Evolutionary conservation across 2,888 invertebrate species (phyloP).

Genomic region (Ophioninae sp.): DNA sequence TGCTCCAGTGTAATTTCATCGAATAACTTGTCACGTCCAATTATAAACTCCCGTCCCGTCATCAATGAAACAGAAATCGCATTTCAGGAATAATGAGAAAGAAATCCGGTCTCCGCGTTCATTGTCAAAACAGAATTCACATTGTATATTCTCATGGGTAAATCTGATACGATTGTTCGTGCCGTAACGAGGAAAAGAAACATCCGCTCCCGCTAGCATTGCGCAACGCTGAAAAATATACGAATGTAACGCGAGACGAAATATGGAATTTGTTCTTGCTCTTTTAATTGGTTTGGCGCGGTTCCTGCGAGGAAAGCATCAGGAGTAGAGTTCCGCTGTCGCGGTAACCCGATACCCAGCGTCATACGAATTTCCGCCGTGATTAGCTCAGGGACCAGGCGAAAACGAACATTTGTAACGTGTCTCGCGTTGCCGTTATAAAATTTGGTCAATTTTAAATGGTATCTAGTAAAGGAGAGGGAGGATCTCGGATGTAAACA

Average conservation of each 20-base stretch:
- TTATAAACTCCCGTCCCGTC: too few relatives aligned
- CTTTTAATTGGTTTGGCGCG: too few relatives aligned
- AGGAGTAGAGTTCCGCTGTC: not conserved
- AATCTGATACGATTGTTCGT: too few relatives aligned
- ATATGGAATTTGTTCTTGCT: not conserved
- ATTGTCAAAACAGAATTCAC: too few relatives aligned
- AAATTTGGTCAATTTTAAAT: not conserved
- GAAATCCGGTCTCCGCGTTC: too few relatives aligned
- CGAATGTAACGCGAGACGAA: conserved; percentile 43
- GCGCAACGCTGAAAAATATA: conserved; percentile 27
- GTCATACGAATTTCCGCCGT: not conserved
- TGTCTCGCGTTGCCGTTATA: not conserved
- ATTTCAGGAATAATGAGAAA: too few relatives aligned
- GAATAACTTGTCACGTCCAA: too few relatives aligned
- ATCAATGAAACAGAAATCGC: too few relatives aligned
- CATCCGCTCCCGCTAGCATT: not conserved
- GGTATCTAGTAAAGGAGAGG: not conserved
- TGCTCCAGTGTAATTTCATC: too few relatives aligned
- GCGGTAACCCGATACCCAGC: not conserved
- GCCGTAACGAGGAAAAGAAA: conserved; percentile 20
- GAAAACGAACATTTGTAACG: not conserved
- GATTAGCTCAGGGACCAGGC: not conserved
- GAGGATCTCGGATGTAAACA: not conserved
- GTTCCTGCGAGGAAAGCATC: not conserved
- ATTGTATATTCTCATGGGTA: too few relatives aligned